phyloP scores from a whole-genome alignment of 2,888 invertebrate species.

The Eupithecia tripunctaria region DNA sequence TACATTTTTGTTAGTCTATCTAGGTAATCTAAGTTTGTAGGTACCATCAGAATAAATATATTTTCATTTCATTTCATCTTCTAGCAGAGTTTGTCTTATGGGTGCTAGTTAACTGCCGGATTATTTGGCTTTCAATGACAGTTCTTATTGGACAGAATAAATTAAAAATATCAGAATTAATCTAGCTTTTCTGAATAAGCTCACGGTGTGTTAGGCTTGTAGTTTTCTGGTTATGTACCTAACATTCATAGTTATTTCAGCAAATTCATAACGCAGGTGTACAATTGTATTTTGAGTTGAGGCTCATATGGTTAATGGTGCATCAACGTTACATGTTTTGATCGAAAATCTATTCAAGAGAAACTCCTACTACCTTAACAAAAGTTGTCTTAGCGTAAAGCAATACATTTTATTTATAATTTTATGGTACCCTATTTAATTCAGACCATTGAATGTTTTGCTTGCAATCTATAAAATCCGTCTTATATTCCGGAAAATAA shows the following conservation, averaged over 20 bases:
- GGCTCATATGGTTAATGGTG: neutral
- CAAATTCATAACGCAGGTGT: constrained; percentile 1
- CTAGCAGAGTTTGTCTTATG: neutral
- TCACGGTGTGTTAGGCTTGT: neutral
- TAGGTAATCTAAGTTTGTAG: no score
- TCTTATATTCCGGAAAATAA: neutral
- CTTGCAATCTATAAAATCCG: neutral
- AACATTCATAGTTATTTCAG: neutral
- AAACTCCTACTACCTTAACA: no score
- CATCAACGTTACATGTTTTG: no score
- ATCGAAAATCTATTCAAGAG: neutral
- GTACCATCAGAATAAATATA: no score
- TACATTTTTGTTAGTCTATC: no score
- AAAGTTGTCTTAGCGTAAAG: neutral
- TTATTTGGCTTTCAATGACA: neutral
- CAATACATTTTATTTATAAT: neutral
- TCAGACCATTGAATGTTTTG: no score
- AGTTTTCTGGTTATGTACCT: neutral
- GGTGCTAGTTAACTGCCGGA: neutral
- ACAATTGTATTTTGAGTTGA: neutral
- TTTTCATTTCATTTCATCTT: no score
- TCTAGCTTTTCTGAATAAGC: neutral
- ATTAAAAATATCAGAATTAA: neutral
- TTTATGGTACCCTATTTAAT: no score
- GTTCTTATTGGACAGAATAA: neutral